Base-by-base conservation (phyloP, 2,113 vertebrate genomes). In the Camelus bactrianus region DNA sequence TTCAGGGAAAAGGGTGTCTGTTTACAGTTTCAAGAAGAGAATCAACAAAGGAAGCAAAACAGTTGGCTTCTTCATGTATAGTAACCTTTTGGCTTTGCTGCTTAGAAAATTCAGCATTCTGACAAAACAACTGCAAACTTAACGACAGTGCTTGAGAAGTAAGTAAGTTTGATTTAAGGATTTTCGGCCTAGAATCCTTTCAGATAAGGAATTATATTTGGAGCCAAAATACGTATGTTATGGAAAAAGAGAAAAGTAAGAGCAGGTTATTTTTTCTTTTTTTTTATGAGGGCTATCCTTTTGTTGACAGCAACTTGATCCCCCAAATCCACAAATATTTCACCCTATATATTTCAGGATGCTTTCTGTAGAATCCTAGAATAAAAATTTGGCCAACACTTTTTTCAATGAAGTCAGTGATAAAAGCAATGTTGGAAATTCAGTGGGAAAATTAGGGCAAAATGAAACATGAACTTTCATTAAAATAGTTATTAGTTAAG, bases 1-100 rank as follows among this genome's bases (percentile, higher is more conserved):
- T 97, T 97, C 87, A 86, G 80, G 92, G 90, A 96, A 81, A 62
- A 93, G 54, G 58, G 56, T 95, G 60, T 97, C 83, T 98, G 58
- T 89, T 95, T 83, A 72, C 5, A 50, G 52, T 87, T 97, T 96
- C 85, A 93, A 94, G 76, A 95, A 28, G 58, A 92, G 97, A 95
- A 93, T 87, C 56, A 91, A 48, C 54, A 93, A 95, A 83, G 62
- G 54, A 93, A 52, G 70, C 88, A 82, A 93, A 97, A 46, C 77
- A 91, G 73, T 82, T 96, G 56, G 60, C 35, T 84, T 89, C 19
- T 86, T 93, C 54, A 50, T 83, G 75, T 92, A 96, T 97, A 86
- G 87, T 93, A 93, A 75, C 77, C 93, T 96, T 91, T 96, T 94
- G 73, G 52, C 60, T 96, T 84, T 93, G 54, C 95, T 85, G 38